Evolutionary conservation across 2,797 vertebrate species (phyloP).

Genomic region (Sebastes kiyomatsui): DNA sequence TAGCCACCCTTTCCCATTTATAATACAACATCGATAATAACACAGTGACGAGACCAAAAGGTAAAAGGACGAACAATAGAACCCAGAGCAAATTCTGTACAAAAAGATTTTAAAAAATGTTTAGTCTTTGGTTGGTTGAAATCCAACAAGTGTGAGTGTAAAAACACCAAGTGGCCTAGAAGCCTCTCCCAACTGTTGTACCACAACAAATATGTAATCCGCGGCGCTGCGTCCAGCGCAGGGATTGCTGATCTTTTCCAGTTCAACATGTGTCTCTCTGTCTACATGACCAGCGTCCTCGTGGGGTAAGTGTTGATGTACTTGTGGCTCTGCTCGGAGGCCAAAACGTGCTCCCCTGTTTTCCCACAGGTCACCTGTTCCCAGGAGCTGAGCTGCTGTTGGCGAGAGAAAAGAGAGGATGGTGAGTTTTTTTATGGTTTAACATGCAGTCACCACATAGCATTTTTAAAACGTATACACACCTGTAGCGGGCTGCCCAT

Average conservation of each 20-base stretch:
- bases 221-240: constrained; percentile 75
- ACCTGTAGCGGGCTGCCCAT: constrained; percentile 84
- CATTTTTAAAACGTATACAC: constrained; percentile 2
- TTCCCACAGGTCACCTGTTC: constrained; percentile 92
- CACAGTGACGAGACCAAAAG: constrained; percentile 55
- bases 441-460: background rate
- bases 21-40: constrained; percentile 81
- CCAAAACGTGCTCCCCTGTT: constrained; percentile 89
- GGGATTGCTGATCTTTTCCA: constrained; percentile 71
- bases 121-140: constrained; percentile 91
- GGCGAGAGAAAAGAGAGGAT: background rate
- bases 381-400: constrained; percentile 89
- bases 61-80: constrained; percentile 76
- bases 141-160: constrained; percentile 88
- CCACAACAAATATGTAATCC: constrained; percentile 89
- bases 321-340: constrained; percentile 89
- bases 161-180: constrained; percentile 86
- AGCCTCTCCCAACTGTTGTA: constrained; percentile 97
- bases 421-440: background rate
- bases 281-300: constrained; percentile 95
- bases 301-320: constrained; percentile 91
- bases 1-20: constrained; percentile 79
- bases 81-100: constrained; percentile 70
- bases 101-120: constrained; percentile 66
- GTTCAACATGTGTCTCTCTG: constrained; percentile 34